Evolutionary conservation across 2,113 vertebrate species (phyloP), one percentile per base, ranked within the genome.

Genomic region (Chauna torquata): DNA sequence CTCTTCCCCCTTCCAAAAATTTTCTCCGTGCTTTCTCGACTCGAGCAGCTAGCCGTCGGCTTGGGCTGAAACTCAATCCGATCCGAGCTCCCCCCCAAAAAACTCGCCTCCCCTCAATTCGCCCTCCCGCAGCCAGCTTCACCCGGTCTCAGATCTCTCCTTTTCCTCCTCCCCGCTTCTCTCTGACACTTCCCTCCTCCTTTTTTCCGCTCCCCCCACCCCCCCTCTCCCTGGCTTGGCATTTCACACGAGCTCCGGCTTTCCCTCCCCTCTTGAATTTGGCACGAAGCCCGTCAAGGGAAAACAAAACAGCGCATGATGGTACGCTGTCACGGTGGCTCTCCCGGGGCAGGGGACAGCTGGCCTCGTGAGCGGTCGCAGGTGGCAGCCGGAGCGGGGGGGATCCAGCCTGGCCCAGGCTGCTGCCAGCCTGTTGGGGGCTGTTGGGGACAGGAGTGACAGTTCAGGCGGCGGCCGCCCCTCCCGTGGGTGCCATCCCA

Each of bases 1-100:
- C 96, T 79, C 30, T 71, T 80, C 77, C 62, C 84, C 95, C 96
- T 96, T 97, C 95, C 96, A 97, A 96, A 96, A 96, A 97, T 47
- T 96, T 97, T 97, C 97, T 96, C 86, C 44, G 28, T 92, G 96
- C 96, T 94, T 97, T 98, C 96, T 98, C 97, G 87, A 91, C 96
- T 97, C 94, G 96, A 97, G 96, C 88, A 97, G 96, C 90, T 97
- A 94, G 92, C 95, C 88, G 80, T 97, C 94, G 96, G 86, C 96
- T 97, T 94, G 93, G 97, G 96, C 92, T 95, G 92, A 92, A 91
- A 49, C 38, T 87, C 13, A 6, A 79, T 92, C 57, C 58, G 92
- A 96, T 94, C 55, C 8, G 40, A 45, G 75, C 68, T 82, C 44
- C 78, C 72, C 89, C 79, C 82, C 49, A 86, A 90, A 92, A 95